Base-by-base conservation (phyloP, 2,113 vertebrate species). In the Trachemys scripta region DNA sequence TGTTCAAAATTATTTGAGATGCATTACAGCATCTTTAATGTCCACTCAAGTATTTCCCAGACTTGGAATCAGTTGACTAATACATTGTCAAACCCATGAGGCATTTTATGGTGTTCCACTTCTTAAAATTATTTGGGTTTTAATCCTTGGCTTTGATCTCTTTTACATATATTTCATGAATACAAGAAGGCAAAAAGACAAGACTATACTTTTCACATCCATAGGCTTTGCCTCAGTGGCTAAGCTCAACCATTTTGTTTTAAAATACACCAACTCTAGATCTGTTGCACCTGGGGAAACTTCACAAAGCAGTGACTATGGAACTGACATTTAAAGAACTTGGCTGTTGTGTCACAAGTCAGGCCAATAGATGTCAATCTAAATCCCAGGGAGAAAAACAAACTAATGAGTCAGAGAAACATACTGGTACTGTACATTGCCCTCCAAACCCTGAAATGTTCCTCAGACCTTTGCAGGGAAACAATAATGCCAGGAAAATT, bases 281-380 rank as follows among this genome's bases (percentile, higher is more conserved):
- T 80, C 88, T 89, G 54, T 31, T 93, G 2, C 57, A 24, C 35
- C 81, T 87, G 38, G 80, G 93, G 75, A 97, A 92, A 38, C 80
- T 79, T 93, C 91, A 85, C 50, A 91, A 95, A 95, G 92, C 75
- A 80, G 85, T 62, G 38, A 80, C 0, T 11, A 65, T 51, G 51
- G 57, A 95, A 90, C 91, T 97, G 95, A 96, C 94, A 94, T 97
- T 97, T 97, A 92, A 96, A 96, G 95, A 97, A 83, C 85, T 83
- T 84, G 69, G 85, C 80, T 0, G 2, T 53, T 84, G 54, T 96
- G 94, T 96, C 94, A 93, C 65, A 89, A 92, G 88, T 93, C 91
- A 97, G 90, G 96, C 90, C 96, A 97, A 96, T 92, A 96, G 92
- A 97, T 96, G 96, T 93, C 97, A 97, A 97, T 97, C 95, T 97